Evolutionary conservation across 2,888 invertebrate genomes (phyloP).

Genomic region (Teleiodes luculella): DNA sequence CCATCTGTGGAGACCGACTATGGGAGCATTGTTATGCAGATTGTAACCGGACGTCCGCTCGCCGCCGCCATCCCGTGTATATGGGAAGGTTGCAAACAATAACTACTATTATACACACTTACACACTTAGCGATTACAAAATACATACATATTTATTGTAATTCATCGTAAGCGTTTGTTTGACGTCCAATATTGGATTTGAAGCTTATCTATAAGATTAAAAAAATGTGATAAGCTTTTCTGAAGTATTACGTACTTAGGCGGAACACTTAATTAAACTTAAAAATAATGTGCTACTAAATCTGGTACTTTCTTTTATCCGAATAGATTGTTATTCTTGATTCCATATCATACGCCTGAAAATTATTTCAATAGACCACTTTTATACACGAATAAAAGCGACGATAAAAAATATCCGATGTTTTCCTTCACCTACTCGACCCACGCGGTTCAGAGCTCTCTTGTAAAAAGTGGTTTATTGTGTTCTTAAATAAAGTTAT

Average conservation of each 20-base stretch:
- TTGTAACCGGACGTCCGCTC: slow-evolving; percentile 65
- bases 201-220: too few species aligned
- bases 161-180: too few species aligned
- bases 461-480: slow-evolving; percentile 74
- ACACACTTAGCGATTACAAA: too few species aligned
- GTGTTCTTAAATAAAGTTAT: slow-evolving; percentile 76
- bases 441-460: slow-evolving; percentile 50
- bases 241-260: too few species aligned
- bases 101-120: slow-evolving; percentile 27
- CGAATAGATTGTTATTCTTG: too few species aligned
- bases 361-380: slow-evolving; percentile 4
- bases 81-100: slow-evolving; percentile 58
- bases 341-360: not conserved
- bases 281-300: too few species aligned
- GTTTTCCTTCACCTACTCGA: slow-evolving; percentile 46
- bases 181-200: too few species aligned
- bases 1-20: slow-evolving; percentile 60
- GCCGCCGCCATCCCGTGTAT: slow-evolving; percentile 41
- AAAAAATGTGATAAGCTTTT: too few species aligned
- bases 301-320: too few species aligned
- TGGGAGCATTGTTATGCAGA: slow-evolving; percentile 74
- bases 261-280: too few species aligned
- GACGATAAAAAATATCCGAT: slow-evolving; percentile 25
- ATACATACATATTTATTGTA: too few species aligned
- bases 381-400: slow-evolving; percentile 10